These are phyloP conservation scores for Mayetiola destructor DNA, from an alignment of 2,888 invertebrate genomes.

Conservation along the genomic window DNA sequence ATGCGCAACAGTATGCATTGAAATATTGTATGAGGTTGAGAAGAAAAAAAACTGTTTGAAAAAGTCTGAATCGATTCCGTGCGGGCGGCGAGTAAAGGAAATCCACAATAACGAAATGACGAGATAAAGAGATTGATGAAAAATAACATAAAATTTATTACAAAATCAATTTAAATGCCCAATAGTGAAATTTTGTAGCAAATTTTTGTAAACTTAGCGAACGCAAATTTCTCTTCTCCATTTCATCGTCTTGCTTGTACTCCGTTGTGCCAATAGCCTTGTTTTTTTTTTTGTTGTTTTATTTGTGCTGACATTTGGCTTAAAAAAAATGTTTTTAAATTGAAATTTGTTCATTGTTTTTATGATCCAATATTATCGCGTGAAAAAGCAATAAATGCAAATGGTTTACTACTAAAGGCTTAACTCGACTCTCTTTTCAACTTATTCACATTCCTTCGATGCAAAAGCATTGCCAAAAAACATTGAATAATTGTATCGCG, in stretches of 20 bases:
- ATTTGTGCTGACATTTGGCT: not conserved
- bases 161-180: conserved; percentile 9
- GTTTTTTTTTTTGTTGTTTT: no score
- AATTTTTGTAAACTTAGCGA: no score
- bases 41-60: no score
- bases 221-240: not conserved
- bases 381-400: not conserved
- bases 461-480: no score
- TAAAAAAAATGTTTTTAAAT: conserved; percentile 3
- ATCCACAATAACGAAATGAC: no score
- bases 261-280: no score
- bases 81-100: no score
- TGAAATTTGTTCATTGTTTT: conserved; percentile 10
- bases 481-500: no score
- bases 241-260: not conserved
- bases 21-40: no score
- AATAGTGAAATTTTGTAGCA: conserved; percentile 4
- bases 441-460: not conserved
- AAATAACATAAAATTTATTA: not conserved
- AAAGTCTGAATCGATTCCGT: no score
- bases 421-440: not conserved
- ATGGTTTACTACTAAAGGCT: not conserved
- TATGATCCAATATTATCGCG: conserved; percentile 1
- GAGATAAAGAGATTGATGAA: no score
- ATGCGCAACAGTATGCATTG: no score